Conservation (phyloP, 1,140 invertebrate species). For the Aethina tumida region DNA sequence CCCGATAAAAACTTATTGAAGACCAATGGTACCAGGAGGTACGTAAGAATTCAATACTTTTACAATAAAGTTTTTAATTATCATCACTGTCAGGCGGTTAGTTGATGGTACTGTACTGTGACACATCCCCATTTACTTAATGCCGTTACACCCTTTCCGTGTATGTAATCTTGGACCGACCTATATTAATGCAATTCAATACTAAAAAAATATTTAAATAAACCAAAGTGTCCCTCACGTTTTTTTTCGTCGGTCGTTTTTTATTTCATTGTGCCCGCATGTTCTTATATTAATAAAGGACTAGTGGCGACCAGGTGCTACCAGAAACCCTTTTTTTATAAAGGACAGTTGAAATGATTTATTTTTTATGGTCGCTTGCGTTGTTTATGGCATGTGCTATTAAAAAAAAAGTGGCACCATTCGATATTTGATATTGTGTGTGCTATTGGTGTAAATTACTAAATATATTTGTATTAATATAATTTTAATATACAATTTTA, state of each 20-base stretch:
- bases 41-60: no score
- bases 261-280: conserved; percentile 19
- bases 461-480: no score
- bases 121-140: not conserved
- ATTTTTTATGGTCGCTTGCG: conserved; percentile 12
- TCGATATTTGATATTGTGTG: conserved; percentile 2
- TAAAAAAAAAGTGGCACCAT: not conserved
- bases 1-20: no score
- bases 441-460: no score
- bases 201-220: conserved; percentile 17
- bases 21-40: no score
- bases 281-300: conserved; percentile 11
- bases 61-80: no score
- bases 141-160: not conserved
- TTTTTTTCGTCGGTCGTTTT: conserved; percentile 15
- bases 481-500: no score
- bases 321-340: conserved; percentile 19
- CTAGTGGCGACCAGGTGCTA: conserved; percentile 16
- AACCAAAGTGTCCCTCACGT: conserved; percentile 15
- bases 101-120: no score
- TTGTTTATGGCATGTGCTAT: conserved; percentile 9
- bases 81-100: no score
- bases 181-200: conserved; percentile 2
- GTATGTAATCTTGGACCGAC: not conserved
- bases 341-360: conserved; percentile 18